These are phyloP conservation scores for Chironomus striatipennis DNA, from an alignment of 1,140 invertebrate genomes.

Conservation along the genomic window DNA sequence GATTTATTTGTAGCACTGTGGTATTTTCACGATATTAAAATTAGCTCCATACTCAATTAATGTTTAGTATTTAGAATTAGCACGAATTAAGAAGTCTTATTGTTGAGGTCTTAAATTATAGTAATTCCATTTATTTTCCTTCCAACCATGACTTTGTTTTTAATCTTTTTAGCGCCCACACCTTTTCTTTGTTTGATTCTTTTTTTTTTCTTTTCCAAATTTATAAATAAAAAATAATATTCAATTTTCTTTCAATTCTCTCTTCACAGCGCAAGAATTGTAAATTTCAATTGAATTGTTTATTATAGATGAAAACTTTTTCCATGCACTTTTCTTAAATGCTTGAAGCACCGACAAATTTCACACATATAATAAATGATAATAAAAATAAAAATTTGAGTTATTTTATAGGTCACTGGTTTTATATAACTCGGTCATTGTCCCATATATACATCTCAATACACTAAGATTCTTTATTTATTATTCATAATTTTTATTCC, in stretches of 20 bases:
- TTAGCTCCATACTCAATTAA: not conserved
- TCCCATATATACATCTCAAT: not conserved
- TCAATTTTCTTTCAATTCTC: not conserved
- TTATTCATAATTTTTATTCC: not conserved
- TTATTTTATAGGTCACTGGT: constrained; percentile 14
- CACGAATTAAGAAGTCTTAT: no score
- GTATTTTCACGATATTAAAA: not conserved
- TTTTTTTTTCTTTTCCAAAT: no score
- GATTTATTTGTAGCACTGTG: no score
- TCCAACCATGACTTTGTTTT: not conserved
- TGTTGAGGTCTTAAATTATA: not conserved
- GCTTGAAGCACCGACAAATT: not conserved
- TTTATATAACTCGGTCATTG: constrained; percentile 22
- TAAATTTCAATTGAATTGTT: no score
- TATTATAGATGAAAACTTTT: no score
- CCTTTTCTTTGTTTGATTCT: not conserved
- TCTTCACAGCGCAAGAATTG: no score
- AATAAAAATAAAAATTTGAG: no score
- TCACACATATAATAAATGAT: not conserved
- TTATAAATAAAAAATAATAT: not conserved
- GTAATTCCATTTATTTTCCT: not conserved
- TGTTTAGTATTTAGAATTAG: no score
- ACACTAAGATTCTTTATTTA: not conserved
- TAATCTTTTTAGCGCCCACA: constrained; percentile 5
- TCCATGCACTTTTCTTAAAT: no score